Conservation (phyloP, 2,797 vertebrate species). For the Phaenicophaeus curvirostris region DNA sequence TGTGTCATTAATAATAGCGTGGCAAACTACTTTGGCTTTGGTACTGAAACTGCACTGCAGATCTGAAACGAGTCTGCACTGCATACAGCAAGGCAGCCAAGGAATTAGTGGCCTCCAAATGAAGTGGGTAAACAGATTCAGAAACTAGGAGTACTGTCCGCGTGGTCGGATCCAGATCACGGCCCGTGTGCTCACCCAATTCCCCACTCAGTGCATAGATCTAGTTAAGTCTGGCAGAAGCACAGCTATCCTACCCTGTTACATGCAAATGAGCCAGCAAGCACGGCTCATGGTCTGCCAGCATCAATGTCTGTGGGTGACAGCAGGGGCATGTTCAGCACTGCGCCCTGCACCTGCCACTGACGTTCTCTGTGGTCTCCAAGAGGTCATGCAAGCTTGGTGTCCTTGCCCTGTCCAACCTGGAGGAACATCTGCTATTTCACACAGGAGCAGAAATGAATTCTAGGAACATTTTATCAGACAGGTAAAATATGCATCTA, state of each 20-base stretch:
- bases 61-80: not conserved
- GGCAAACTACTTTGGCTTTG: not conserved
- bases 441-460: not conserved
- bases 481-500: not conserved
- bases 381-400: not conserved
- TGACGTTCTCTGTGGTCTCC: not conserved
- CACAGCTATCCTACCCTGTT: not conserved
- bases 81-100: not conserved
- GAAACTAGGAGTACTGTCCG: not conserved
- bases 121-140: not conserved
- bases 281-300: not conserved
- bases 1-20: not conserved
- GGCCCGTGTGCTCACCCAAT: not conserved
- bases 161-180: not conserved
- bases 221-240: not conserved
- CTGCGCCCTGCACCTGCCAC: not conserved
- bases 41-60: not conserved
- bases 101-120: not conserved
- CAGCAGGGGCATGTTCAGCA: not conserved
- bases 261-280: not conserved
- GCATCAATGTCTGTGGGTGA: not conserved
- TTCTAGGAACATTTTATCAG: not conserved
- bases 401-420: not conserved
- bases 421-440: not conserved
- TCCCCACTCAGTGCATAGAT: not conserved